Evolutionary conservation across 2,797 vertebrate species (phyloP), one percentile per base, ranked within the genome.

Genomic region (Rhinichthys osculus): DNA sequence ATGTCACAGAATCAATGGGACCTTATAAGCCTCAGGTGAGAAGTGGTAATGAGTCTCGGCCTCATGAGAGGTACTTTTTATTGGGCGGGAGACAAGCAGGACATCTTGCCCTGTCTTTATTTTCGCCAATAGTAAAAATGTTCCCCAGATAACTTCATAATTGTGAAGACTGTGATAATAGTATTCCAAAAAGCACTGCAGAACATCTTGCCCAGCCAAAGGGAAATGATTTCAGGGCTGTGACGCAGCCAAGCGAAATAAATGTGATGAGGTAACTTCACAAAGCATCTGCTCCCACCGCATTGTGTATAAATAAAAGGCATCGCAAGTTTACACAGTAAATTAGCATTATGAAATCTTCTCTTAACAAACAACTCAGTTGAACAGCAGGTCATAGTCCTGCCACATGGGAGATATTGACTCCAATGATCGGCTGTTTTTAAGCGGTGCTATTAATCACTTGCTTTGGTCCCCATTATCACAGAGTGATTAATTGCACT

Each of bases 1-100:
- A 90, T 94, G 93, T 92, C 94, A 94, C 88, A 86, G 90, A 92
- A 94, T 95, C 93, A 93, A 94, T 95, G 91, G 82, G 88, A 91
- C 89, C 93, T 93, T 94, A 94, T 94, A 94, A 94, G 90, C 93
- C 93, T 92, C 92, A 90, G 91, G 92, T 92, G 91, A 93, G 88
- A 89, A 59, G 85, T 79, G 77, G 90, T 93, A 91, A 93, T 93
- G 92, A 94, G 92, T 90, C 86, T 82, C 69, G 59, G 88, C 89
- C 94, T 88, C 92, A 82, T 90, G 93, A 92, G 92, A 89, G 90
- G 91, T 88, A 87, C 88, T 91, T 93, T 94, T 93, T 90, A 91
- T 90, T 85, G 89, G 91, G 89, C 85, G 87, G 90, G 90, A 92
- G 90, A 91, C 91, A 91, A 71, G 71, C 47, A 44, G 90, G 91